phyloP scores from a whole-genome alignment of 2,888 invertebrate genomes.

The Lasioglossum oenotherae region DNA sequence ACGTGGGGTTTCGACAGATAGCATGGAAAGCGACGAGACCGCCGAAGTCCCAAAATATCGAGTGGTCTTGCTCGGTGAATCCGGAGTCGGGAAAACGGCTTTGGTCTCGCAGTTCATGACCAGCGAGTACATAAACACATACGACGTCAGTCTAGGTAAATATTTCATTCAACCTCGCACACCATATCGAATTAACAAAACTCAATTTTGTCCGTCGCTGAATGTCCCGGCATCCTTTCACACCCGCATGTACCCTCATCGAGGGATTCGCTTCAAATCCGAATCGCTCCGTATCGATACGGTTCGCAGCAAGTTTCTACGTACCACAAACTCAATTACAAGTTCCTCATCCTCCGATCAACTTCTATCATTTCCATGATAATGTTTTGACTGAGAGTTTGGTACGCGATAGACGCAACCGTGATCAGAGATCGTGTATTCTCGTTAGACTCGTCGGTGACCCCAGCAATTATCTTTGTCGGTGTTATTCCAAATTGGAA shows the following conservation, averaged over 20 bases:
- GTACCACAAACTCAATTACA: conserved; percentile 4
- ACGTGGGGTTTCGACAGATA: conserved; percentile 88
- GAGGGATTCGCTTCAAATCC: not conserved
- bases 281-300: not conserved
- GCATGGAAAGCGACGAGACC: conserved; percentile 88
- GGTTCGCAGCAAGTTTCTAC: not conserved
- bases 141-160: conserved; percentile 95
- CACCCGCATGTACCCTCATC: not conserved
- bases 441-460: not conserved
- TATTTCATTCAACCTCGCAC: not conserved
- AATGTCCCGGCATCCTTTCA: not conserved
- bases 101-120: conserved; percentile 97
- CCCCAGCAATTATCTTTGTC: not conserved
- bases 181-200: not conserved
- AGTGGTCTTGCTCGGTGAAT: conserved; percentile 93
- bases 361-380: conserved; percentile 2
- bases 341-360: conserved; percentile 5
- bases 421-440: not conserved
- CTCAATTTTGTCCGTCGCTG: not conserved
- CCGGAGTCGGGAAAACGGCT: conserved; percentile 96
- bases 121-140: conserved; percentile 97
- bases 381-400: conserved; percentile 3
- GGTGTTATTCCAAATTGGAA: not conserved
- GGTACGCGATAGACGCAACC: not conserved
- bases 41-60: conserved; percentile 90